Conservation (phyloP, 2,113 vertebrate genomes). For the Pangasianodon gigas region DNA sequence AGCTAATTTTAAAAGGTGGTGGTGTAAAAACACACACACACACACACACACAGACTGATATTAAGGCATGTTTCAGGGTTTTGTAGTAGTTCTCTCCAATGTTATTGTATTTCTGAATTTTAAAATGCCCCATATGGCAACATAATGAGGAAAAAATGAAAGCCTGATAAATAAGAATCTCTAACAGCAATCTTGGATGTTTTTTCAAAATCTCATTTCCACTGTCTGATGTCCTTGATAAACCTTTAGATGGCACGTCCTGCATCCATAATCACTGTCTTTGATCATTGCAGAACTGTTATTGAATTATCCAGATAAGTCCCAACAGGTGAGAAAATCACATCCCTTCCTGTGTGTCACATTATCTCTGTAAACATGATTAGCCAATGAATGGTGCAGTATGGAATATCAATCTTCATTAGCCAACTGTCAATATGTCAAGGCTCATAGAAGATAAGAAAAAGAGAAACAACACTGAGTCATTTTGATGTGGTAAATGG, state of each 20-base stretch:
- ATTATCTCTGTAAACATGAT: conserved; percentile 64
- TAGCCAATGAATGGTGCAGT: conserved; percentile 56
- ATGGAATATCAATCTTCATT: conserved; percentile 65
- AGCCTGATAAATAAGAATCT: background rate
- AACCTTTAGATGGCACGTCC: background rate
- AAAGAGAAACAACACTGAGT: conserved; percentile 44
- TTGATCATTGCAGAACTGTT: conserved; percentile 60
- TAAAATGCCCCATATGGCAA: background rate
- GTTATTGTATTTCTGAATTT: background rate
- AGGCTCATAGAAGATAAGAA: conserved; percentile 38
- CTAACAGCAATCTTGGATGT: background rate
- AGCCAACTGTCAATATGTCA: conserved; percentile 64
- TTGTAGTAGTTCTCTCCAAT: background rate
- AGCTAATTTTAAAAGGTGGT: conserved; percentile 64
- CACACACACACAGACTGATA: background rate
- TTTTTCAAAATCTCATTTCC: conserved; percentile 20
- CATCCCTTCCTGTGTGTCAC: conserved; percentile 56
- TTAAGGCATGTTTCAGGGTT: background rate
- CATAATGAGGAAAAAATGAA: too few relatives aligned
- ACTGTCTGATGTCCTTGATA: conserved; percentile 19
- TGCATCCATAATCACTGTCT: conserved; percentile 8
- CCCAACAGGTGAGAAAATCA: conserved; percentile 60
- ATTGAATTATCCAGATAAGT: conserved; percentile 64
- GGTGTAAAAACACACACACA: conserved; percentile 38
- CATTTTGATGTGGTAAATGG: conserved; percentile 25